phyloP scores from a whole-genome alignment of 92 coral and sea anemone species.

The Phenganax marumi region DNA sequence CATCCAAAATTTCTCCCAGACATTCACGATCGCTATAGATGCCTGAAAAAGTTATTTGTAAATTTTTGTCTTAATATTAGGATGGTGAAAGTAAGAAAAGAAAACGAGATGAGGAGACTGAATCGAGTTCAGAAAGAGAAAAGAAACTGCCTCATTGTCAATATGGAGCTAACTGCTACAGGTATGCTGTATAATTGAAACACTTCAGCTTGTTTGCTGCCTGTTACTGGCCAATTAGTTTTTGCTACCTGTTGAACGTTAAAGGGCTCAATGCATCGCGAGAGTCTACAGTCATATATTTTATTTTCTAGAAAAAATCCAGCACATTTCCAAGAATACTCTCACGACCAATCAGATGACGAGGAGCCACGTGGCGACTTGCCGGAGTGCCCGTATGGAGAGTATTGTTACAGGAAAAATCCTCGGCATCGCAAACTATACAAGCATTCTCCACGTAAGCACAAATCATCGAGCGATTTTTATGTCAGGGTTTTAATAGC shows the following conservation, averaged over 20 bases:
- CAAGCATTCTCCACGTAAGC: conserved; percentile 67
- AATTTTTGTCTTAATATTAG: too few species aligned
- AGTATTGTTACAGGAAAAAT: conserved; percentile 73
- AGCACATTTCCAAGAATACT: conserved; percentile 77
- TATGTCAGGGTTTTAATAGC: neutral
- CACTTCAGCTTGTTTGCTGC: neutral
- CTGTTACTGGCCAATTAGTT: too few species aligned
- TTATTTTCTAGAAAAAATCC: conserved; percentile 69
- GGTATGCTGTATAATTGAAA: conserved; percentile 40
- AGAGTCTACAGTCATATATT: neutral
- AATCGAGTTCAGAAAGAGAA: conserved; percentile 12
- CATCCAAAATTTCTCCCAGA: too few species aligned
- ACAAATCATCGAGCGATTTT: neutral
- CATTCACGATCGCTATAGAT: too few species aligned
- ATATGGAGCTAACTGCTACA: conserved; percentile 80
- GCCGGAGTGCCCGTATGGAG: conserved; percentile 84
- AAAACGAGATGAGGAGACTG: conserved; percentile 52
- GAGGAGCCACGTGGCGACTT: conserved; percentile 20
- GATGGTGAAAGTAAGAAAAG: conserved; percentile 44
- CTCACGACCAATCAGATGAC: conserved; percentile 48
- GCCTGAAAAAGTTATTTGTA: too few species aligned
- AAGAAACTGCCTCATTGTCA: conserved; percentile 69
- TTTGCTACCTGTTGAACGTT: neutral
- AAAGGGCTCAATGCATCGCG: neutral
- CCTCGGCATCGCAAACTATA: conserved; percentile 75